Conservation (phyloP, 2,113 vertebrate species). For the Clarias batrachus region DNA sequence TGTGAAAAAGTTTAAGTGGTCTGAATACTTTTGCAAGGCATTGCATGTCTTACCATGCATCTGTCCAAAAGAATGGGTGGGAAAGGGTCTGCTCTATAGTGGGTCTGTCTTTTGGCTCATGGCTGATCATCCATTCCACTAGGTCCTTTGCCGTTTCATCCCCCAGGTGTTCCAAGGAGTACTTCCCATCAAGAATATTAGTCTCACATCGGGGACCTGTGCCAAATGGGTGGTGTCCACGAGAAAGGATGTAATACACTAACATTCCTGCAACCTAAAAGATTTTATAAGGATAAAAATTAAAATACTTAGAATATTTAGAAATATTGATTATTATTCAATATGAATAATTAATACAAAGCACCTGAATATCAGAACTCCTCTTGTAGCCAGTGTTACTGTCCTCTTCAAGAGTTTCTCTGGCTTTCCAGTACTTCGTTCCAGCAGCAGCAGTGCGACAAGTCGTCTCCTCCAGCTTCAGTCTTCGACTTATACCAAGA, state of each 20-base stretch:
- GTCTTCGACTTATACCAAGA: slow-evolving; percentile 64
- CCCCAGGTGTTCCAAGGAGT: slow-evolving; percentile 60
- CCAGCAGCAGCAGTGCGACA: slow-evolving; percentile 54
- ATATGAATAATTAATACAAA: background rate
- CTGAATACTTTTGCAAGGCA: too few relatives aligned
- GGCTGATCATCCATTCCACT: slow-evolving; percentile 62
- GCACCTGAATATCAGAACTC: slow-evolving; percentile 66
- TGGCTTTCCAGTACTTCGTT: slow-evolving; percentile 67
- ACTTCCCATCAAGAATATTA: slow-evolving; percentile 56
- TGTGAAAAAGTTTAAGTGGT: too few relatives aligned
- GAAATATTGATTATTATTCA: background rate
- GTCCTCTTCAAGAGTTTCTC: slow-evolving; percentile 54
- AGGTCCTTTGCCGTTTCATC: slow-evolving; percentile 64
- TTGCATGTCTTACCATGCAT: slow-evolving; percentile 26
- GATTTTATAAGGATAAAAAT: background rate
- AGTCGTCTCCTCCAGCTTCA: slow-evolving; percentile 56
- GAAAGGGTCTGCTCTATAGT: slow-evolving; percentile 57
- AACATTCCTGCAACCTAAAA: slow-evolving; percentile 70
- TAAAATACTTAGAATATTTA: background rate
- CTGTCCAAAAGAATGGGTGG: slow-evolving; percentile 68
- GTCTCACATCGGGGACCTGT: background rate
- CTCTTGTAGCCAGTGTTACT: slow-evolving; percentile 53
- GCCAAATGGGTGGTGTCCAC: slow-evolving; percentile 67
- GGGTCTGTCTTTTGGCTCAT: slow-evolving; percentile 56
- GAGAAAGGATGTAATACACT: slow-evolving; percentile 65